Conservation (phyloP, 2,113 vertebrate species). For the Heterotilapia buettikoferi region DNA sequence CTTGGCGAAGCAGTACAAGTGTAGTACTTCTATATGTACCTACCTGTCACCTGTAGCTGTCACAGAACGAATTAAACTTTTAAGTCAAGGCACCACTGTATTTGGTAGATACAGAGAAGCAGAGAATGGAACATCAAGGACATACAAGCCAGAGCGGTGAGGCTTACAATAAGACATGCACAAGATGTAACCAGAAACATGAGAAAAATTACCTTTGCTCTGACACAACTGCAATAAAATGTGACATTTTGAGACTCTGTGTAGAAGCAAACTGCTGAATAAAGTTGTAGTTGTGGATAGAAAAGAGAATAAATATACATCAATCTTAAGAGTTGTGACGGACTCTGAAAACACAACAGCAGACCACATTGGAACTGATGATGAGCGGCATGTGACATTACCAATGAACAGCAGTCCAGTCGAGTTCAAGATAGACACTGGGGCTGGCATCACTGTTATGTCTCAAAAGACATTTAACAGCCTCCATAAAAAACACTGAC, state of each 20-base stretch:
- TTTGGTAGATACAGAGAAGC: not conserved
- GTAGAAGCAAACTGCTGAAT: not conserved
- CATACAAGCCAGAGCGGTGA: not conserved
- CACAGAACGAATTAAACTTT: not conserved
- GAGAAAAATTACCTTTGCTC: not conserved
- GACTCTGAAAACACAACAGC: not conserved
- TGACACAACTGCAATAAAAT: not conserved
- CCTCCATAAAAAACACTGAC: not conserved
- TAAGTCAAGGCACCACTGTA: not conserved
- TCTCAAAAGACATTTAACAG: no score
- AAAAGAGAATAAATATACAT: not conserved
- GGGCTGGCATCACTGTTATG: not conserved
- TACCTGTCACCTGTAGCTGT: not conserved
- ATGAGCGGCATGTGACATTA: not conserved
- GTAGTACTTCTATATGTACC: not conserved
- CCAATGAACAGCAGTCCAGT: not conserved
- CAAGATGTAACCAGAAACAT: not conserved
- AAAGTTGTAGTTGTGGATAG: not conserved
- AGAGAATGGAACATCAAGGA: not conserved
- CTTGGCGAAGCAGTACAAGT: not conserved
- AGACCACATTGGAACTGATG: not conserved
- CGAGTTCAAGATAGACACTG: not conserved
- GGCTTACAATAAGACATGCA: not conserved
- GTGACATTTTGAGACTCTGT: not conserved
- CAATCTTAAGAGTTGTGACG: not conserved